Conservation (phyloP, 1,140 invertebrate species). For the Drosophila azteca region DNA sequence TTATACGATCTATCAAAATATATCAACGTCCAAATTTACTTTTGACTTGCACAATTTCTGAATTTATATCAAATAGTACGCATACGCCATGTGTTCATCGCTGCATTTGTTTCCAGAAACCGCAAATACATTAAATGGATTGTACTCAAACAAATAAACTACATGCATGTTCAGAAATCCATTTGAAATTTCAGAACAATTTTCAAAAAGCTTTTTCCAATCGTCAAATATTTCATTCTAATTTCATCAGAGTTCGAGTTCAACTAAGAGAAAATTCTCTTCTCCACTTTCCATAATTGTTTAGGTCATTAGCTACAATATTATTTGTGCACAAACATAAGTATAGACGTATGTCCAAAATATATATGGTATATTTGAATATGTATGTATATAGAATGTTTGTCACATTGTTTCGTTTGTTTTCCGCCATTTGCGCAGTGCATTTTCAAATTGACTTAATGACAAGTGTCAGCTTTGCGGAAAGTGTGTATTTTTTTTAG, state of each 20-base stretch:
- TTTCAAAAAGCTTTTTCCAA: background rate
- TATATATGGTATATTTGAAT: background rate
- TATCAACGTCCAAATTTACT: background rate
- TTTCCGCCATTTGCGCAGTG: constrained; percentile 61
- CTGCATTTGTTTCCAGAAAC: background rate
- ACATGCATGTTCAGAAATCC: constrained; percentile 3
- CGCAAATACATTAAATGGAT: background rate
- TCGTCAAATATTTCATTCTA: constrained; percentile 3
- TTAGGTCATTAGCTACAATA: constrained; percentile 49
- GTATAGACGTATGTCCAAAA: constrained; percentile 1
- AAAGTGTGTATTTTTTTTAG: constrained; percentile 39
- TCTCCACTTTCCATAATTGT: constrained; percentile 37
- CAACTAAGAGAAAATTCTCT: constrained; percentile 14
- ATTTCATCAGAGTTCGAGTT: constrained; percentile 30
- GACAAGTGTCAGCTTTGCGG: constrained; percentile 69
- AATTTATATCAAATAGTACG: constrained; percentile 33
- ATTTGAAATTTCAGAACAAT: background rate
- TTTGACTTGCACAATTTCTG: background rate
- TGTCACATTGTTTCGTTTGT: constrained; percentile 26
- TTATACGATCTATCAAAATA: no score
- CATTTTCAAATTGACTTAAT: constrained; percentile 70
- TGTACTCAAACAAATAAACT: background rate
- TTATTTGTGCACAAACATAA: constrained; percentile 16
- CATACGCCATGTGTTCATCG: constrained; percentile 42
- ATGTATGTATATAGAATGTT: constrained; percentile 2